Evolutionary conservation across 2,113 vertebrate species (phyloP), one percentile per base, ranked within the genome.

Genomic region (Anser cygnoides): DNA sequence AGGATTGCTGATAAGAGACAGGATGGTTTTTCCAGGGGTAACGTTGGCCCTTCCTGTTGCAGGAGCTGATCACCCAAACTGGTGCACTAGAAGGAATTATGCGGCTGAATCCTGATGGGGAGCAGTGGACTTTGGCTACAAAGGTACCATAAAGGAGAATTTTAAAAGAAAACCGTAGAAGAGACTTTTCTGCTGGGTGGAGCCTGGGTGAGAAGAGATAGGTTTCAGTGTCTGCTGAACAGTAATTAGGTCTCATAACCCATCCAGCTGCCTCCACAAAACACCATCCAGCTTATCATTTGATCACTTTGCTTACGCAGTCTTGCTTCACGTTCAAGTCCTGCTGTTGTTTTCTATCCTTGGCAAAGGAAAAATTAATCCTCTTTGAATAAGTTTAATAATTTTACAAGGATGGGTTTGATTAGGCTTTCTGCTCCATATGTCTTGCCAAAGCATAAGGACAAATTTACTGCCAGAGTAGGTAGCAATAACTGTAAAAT

Each of bases 251-350:
- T 87, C 2, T 58, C 59, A 12, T 61, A 94, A 73, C 70, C 55
- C 31, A 7, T 68, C 29, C 73, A 79, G 74, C 49, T 96, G 41
- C 57, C 19, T 66, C 62, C 1, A 1, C n/a, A 70, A 41, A 88
- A 91, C n/a, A 9, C 26, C 7, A 4, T 50, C 33, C 21, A 0
- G 0, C 68, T 92, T 94, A 94, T 62, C 49, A 0, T 57, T 89
- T 37, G 52, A 95, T 94, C 43, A 28, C 52, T 74, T 81, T 29
- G 39, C 44, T 93, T 55, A 70, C 0, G 5, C 4, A 37, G 29
- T 92, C 73, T 96, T 95, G 83, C 65, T 73, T 92, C 91, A 84
- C 8, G 10, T 76, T 92, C 58, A 85, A 93, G 65, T 50, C 67
- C 31, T 63, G 31, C 39, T 50, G 49, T 13, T 31, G 29, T 67